Conservation (phyloP, 2,888 invertebrate genomes). For the Tetrapedia diversipes region DNA sequence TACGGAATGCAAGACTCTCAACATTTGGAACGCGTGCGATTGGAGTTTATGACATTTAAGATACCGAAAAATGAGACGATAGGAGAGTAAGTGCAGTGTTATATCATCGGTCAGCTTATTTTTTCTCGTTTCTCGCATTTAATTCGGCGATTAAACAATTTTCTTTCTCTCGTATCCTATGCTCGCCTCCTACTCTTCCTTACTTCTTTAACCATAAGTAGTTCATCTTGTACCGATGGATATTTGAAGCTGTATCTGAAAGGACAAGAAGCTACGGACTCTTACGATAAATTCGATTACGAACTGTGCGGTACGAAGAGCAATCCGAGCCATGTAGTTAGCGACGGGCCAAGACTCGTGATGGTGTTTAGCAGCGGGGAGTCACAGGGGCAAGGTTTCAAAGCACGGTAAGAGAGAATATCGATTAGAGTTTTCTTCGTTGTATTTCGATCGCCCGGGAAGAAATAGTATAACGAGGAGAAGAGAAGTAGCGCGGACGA, state of each 20-base stretch:
- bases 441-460: no score
- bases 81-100: constrained; percentile 88
- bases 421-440: no score
- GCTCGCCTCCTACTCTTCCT: no score
- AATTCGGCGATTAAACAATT: neutral
- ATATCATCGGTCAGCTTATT: neutral
- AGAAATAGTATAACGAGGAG: no score
- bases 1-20: constrained; percentile 99
- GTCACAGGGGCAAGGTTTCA: constrained; percentile 94
- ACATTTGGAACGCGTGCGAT: constrained; percentile 95
- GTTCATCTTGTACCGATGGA: constrained; percentile 91
- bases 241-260: constrained; percentile 95
- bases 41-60: constrained; percentile 94
- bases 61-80: constrained; percentile 92
- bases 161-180: no score
- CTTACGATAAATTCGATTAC: constrained; percentile 96
- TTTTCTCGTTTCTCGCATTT: neutral
- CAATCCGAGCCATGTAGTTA: constrained; percentile 91
- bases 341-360: constrained; percentile 95
- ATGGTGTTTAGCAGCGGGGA: constrained; percentile 98
- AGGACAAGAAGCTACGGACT: constrained; percentile 95
- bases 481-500: no score
- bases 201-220: constrained; percentile 81
- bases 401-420: constrained; percentile 84
- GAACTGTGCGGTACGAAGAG: constrained; percentile 93